A percentile compares a stretch with the other conserved stretches of the same genome.
Conservation (phyloP, 2,113 vertebrate species). For the Tychaedon coryphoeus region DNA sequence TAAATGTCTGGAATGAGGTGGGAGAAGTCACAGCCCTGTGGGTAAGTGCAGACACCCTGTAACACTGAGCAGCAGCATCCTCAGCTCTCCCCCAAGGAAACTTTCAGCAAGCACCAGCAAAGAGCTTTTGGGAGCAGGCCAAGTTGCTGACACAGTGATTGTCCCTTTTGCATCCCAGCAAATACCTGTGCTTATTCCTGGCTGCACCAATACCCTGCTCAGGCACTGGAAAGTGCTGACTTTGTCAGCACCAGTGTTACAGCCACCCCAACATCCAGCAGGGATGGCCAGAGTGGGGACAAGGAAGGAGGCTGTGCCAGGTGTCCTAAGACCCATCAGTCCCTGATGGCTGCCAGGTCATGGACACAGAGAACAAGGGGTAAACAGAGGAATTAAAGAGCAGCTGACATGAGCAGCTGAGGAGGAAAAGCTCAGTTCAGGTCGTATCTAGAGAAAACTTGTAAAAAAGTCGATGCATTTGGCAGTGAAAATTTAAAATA, state of each 20-base stretch:
- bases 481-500: background rate
- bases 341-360: background rate
- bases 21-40: background rate
- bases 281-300: background rate
- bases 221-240: background rate
- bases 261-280: background rate
- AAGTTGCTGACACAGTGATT: background rate
- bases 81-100: background rate
- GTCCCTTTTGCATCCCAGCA: background rate
- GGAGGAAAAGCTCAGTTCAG: background rate
- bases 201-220: background rate
- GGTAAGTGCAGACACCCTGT: background rate
- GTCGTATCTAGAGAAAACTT: background rate
- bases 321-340: rapidly evolving
- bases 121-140: background rate
- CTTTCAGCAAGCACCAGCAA: background rate
- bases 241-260: background rate
- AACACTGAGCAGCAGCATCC: background rate
- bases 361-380: background rate
- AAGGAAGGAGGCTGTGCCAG: background rate
- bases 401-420: background rate
- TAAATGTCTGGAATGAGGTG: background rate
- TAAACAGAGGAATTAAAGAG: background rate
- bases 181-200: background rate
- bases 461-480: background rate